Base-by-base conservation (phyloP, 2,888 invertebrate genomes). In the Caenorhabditis plicata region DNA sequence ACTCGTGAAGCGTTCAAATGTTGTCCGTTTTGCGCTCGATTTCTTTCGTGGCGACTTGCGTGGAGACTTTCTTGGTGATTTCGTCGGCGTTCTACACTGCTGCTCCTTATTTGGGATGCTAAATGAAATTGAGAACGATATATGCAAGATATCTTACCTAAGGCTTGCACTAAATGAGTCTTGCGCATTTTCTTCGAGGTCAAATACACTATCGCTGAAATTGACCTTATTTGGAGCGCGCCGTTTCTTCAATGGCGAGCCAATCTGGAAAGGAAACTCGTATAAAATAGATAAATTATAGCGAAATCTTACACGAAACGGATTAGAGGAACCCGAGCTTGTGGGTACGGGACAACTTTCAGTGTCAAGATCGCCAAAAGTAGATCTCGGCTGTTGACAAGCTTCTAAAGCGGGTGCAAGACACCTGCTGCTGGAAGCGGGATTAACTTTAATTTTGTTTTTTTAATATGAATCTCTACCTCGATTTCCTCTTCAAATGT, bases 261-360 rank as follows among this genome's bases (percentile, higher is more conserved):
- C n/a, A 17, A 50, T 22, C 57, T 57, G 27, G 15, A 57, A 57
- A 38, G 13, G 7, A 19, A 35, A 17, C 3, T 3, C n/a, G 38
- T 3, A 20, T 13, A 38, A 19, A 9, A n/a, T 27, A 29, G n/a
- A 43, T 15, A 17, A 8, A 19, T 13, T 20, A 19, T 3, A 15
- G 11, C 2, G 9, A 15, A 19, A 3, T 2, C 22, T 15, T 9
- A 58, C 60, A 20, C 48, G 50, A 15, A 61, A 61, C 0, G 60
- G 60, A 43, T 61, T 55, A 7, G 33, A 33, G 4, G 40, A 41
- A 15, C 17, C 40, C 1, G 25, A 17, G 13, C n/a, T n/a, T n/a
- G n/a, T n/a, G n/a, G 54, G 60, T 3, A n/a, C 40, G 3, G 54
- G 54, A 29, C 60, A 61, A 17, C 60, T 61, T 31, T 61, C 60